Evolutionary conservation across 2,113 vertebrate species (phyloP).

Genomic region (Oncorhynchus gorbuscha): DNA sequence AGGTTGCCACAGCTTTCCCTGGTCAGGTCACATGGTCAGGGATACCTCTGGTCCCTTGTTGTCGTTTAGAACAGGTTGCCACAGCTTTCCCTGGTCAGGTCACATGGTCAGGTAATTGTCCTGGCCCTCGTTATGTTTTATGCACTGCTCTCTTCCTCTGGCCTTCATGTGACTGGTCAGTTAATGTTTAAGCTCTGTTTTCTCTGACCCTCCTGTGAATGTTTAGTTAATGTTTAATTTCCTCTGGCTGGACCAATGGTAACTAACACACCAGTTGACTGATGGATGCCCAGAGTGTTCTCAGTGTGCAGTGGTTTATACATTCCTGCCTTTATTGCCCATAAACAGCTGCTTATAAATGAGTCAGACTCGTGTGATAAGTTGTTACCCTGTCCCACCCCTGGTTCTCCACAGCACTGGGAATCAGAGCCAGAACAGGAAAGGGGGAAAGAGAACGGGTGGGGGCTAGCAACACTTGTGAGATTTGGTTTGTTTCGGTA

Average conservation of each 20-base stretch:
- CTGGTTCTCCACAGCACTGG: constrained; percentile 25
- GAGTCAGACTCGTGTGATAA: constrained; percentile 22
- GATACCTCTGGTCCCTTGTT: too few relatives aligned
- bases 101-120: too few relatives aligned
- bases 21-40: too few relatives aligned
- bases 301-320: constrained; percentile 38
- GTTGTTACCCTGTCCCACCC: constrained; percentile 13
- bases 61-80: too few relatives aligned
- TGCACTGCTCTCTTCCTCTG: background rate
- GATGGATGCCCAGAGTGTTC: constrained; percentile 23
- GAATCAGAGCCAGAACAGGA: background rate
- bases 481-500: too few relatives aligned
- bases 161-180: too few relatives aligned
- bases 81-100: too few relatives aligned
- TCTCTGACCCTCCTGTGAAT: background rate
- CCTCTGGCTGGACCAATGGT: background rate
- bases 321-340: constrained; percentile 40
- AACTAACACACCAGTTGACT: constrained; percentile 10
- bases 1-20: too few relatives aligned
- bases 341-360: constrained; percentile 52
- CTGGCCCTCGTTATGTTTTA: background rate
- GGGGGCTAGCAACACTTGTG: too few relatives aligned
- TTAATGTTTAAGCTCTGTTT: background rate
- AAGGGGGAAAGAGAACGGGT: background rate
- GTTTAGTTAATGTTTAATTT: background rate